Evolutionary conservation across 2,797 vertebrate species (phyloP).

Genomic region (Xenentodon cancila): DNA sequence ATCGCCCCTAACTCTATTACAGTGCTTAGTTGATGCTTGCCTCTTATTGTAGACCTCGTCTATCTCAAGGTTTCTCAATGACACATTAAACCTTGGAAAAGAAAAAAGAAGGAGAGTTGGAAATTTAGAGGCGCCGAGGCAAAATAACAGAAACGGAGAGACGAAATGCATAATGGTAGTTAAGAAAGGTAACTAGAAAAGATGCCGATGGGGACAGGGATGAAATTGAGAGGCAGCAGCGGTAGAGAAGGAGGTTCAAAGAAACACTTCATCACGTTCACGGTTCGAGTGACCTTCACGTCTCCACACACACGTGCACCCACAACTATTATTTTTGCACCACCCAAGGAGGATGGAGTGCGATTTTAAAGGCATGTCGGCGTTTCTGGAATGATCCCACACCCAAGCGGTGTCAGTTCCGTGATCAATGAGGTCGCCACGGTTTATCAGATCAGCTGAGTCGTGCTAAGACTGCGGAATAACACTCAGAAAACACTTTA

Average conservation of each 20-base stretch:
- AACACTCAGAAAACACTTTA: too few relatives aligned
- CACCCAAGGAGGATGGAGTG: constrained; percentile 1
- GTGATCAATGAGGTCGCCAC: constrained; percentile 39
- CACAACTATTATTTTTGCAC: constrained; percentile 28
- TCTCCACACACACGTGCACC: constrained; percentile 24
- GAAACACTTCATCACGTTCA: constrained; percentile 54
- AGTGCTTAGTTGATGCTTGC: constrained; percentile 42
- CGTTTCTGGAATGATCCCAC: constrained; percentile 32
- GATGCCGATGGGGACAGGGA: constrained; percentile 20
- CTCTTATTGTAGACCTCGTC: constrained; percentile 63
- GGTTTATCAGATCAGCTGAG: constrained; percentile 22
- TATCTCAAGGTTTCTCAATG: constrained; percentile 71
- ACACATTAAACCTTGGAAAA: constrained; percentile 53
- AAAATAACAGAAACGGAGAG: constrained; percentile 24
- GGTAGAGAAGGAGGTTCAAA: constrained; percentile 20
- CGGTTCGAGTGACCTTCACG: constrained; percentile 54
- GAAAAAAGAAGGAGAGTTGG: constrained; percentile 12
- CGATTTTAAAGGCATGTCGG: constrained; percentile 11
- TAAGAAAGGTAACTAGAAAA: constrained; percentile 46
- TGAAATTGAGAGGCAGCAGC: constrained; percentile 43
- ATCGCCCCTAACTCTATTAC: constrained; percentile 48
- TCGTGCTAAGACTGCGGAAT: neutral
- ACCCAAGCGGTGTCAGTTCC: constrained; percentile 12
- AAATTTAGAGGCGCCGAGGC: constrained; percentile 6
- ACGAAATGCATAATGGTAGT: constrained; percentile 44